Conservation (phyloP, 2,888 invertebrate species). For the Agrochola litura region DNA sequence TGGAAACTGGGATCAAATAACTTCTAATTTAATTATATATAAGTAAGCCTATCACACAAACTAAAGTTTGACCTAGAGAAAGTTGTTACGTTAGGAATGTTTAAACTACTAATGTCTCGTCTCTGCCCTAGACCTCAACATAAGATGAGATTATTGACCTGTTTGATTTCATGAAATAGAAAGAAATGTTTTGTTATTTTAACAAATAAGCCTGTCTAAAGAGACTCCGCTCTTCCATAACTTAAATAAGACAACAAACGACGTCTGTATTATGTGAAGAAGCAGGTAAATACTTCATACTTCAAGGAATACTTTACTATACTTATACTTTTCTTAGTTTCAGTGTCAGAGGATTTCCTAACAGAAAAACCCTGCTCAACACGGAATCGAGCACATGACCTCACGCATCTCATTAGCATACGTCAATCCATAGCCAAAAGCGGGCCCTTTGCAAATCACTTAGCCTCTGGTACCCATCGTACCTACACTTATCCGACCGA, state of each 20-base stretch:
- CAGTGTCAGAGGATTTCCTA: neutral
- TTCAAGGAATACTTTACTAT: neutral
- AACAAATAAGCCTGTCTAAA: neutral
- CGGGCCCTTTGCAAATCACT: constrained; percentile 17
- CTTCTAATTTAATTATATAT: neutral
- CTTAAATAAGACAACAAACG: neutral
- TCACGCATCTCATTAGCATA: constrained; percentile 35
- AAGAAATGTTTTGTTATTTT: neutral
- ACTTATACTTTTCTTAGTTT: neutral
- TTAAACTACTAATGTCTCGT: neutral
- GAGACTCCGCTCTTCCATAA: neutral
- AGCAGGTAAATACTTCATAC: neutral
- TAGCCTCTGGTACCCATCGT: neutral
- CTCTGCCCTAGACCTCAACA: neutral
- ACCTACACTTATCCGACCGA: neutral
- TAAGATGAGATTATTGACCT: neutral
- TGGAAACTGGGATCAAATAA: neutral
- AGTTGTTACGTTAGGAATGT: neutral
- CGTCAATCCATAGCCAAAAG: neutral
- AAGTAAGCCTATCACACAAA: neutral
- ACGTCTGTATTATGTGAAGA: neutral
- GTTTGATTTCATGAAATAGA: neutral
- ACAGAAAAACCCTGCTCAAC: neutral
- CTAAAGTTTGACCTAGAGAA: neutral
- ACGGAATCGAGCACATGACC: neutral